Conservation (phyloP, 2,113 vertebrate genomes). For the Mola mola region DNA sequence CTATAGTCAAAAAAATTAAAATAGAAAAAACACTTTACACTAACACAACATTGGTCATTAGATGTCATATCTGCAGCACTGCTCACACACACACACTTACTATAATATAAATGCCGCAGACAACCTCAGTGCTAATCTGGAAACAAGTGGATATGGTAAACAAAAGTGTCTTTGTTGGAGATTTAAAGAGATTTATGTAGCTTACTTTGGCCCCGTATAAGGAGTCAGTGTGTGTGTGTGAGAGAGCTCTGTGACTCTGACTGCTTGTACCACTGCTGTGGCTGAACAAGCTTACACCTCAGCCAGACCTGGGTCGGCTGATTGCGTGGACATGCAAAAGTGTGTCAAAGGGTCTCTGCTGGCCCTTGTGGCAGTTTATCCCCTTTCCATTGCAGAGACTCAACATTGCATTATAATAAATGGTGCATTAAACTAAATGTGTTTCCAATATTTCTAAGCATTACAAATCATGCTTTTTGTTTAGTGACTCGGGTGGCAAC, state of each 20-base stretch:
- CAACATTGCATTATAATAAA: not conserved
- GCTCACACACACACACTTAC: conserved; percentile 11
- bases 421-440: not conserved
- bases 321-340: conserved; percentile 34
- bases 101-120: conserved; percentile 40
- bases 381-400: not conserved
- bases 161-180: conserved; percentile 72
- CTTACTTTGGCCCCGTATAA: conserved; percentile 57
- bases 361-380: conserved; percentile 29
- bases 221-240: conserved; percentile 43
- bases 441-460: not conserved
- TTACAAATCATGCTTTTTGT: no score
- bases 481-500: conserved; percentile 18
- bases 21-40: not conserved
- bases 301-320: conserved; percentile 35
- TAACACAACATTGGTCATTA: not conserved
- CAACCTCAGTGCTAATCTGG: conserved; percentile 41
- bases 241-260: conserved; percentile 32
- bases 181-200: conserved; percentile 71
- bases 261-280: conserved; percentile 41
- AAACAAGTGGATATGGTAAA: conserved; percentile 65
- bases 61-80: not conserved
- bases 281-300: conserved; percentile 58
- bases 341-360: conserved; percentile 47
- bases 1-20: no score